Conservation (phyloP, 2,797 vertebrate genomes). For the Sebastes glaucus region DNA sequence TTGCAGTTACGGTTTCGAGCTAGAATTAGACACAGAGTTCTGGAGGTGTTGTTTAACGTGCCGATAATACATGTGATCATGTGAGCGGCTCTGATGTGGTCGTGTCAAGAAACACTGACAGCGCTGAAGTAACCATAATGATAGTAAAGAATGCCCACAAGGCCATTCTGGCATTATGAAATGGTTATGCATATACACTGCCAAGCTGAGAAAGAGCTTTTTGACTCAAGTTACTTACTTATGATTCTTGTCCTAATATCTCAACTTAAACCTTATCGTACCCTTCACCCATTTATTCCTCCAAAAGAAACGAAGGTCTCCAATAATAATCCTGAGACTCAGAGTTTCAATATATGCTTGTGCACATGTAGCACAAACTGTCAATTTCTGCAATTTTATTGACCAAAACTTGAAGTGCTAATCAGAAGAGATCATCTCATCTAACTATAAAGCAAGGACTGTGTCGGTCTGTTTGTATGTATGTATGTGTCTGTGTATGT, state of each 20-base stretch:
- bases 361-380: not conserved
- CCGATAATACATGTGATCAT: slow-evolving; percentile 25
- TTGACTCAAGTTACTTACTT: not conserved
- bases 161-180: slow-evolving; percentile 23
- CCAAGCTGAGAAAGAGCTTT: slow-evolving; percentile 6
- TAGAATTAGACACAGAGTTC: slow-evolving; percentile 24
- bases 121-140: slow-evolving; percentile 28
- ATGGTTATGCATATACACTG: not conserved
- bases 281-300: not conserved
- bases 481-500: too few species aligned
- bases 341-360: not conserved
- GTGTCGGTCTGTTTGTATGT: not conserved
- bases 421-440: not conserved
- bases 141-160: slow-evolving; percentile 13
- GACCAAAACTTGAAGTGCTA: not conserved
- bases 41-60: slow-evolving; percentile 43
- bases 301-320: not conserved
- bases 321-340: not conserved
- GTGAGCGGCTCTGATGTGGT: slow-evolving; percentile 32
- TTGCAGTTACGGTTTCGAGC: slow-evolving; percentile 16
- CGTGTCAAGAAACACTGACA: slow-evolving; percentile 5
- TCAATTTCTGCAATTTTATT: not conserved
- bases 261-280: not conserved
- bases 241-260: not conserved
- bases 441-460: not conserved